Evolutionary conservation across 2,888 invertebrate genomes (phyloP).

Genomic region (Epirrhoe alternata): DNA sequence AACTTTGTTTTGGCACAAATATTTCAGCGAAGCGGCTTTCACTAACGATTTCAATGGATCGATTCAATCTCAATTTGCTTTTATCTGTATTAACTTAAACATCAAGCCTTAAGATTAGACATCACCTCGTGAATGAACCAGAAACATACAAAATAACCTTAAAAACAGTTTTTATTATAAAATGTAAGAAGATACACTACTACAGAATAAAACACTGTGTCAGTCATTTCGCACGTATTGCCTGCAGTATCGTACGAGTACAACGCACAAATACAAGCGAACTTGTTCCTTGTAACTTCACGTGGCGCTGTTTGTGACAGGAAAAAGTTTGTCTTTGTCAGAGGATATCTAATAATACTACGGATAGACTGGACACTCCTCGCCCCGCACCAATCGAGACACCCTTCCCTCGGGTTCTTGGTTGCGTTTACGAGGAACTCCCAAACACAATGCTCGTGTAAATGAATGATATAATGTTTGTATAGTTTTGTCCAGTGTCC

Average conservation of each 20-base stretch:
- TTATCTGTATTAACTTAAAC: neutral
- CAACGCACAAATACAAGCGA: neutral
- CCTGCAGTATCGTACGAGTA: neutral
- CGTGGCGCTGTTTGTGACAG: conserved; percentile 36
- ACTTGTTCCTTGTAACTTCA: conserved; percentile 6
- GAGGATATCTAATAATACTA: too few species aligned
- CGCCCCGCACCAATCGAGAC: too few species aligned
- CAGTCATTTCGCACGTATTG: neutral
- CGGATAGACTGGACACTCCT: too few species aligned
- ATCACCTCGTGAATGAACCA: neutral
- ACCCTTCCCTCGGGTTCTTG: too few species aligned
- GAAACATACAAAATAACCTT: neutral
- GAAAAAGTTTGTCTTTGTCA: conserved; percentile 35
- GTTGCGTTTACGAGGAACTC: too few species aligned
- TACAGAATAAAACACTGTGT: neutral
- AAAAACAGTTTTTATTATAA: neutral
- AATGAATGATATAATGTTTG: too few species aligned
- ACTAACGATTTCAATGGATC: too few species aligned
- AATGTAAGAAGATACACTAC: neutral
- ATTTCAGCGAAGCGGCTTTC: too few species aligned
- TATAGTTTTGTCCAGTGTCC: too few species aligned
- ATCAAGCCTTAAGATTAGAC: neutral
- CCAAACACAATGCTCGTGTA: too few species aligned
- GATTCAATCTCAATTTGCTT: neutral
- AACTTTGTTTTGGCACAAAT: too few species aligned